Conservation (phyloP, 2,797 vertebrate species). For the Orestias chungarensis region DNA sequence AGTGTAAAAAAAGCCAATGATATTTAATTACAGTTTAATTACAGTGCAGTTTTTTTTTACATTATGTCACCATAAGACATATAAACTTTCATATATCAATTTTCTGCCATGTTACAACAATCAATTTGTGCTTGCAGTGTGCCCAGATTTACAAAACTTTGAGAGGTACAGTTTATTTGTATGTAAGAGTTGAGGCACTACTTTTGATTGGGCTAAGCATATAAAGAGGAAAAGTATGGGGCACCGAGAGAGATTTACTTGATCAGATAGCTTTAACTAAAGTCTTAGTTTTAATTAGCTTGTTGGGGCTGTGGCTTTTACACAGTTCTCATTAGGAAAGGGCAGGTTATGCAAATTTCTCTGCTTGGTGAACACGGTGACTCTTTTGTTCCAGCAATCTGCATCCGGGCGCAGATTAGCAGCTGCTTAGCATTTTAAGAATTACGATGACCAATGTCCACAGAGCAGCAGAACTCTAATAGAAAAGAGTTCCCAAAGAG, state of each 20-base stretch:
- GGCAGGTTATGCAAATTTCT: constrained; percentile 9
- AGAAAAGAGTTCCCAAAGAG: not conserved
- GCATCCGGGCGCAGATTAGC: constrained; percentile 3
- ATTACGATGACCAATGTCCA: not conserved
- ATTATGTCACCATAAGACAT: too few species aligned
- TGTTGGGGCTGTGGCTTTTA: constrained; percentile 9
- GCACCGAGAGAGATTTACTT: not conserved
- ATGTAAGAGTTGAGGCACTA: not conserved
- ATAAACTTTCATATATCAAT: too few species aligned
- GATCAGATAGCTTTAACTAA: constrained; percentile 1
- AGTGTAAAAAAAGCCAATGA: too few species aligned
- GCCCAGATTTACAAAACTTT: too few species aligned
- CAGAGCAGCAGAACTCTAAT: not conserved
- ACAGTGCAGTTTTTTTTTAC: too few species aligned
- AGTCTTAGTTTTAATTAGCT: constrained; percentile 9
- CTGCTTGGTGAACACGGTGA: constrained; percentile 5
- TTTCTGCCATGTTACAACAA: too few species aligned
- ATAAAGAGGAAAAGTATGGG: not conserved
- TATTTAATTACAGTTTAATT: too few species aligned
- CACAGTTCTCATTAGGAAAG: constrained; percentile 16
- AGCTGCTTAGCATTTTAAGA: constrained; percentile 11
- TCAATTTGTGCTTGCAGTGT: too few species aligned
- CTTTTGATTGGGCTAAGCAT: not conserved
- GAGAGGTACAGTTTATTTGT: too few species aligned
- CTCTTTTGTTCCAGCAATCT: constrained; percentile 4